Evolutionary conservation across 2,113 vertebrate species (phyloP), one percentile per base, ranked within the genome.

Genomic region (Neogale vison): DNA sequence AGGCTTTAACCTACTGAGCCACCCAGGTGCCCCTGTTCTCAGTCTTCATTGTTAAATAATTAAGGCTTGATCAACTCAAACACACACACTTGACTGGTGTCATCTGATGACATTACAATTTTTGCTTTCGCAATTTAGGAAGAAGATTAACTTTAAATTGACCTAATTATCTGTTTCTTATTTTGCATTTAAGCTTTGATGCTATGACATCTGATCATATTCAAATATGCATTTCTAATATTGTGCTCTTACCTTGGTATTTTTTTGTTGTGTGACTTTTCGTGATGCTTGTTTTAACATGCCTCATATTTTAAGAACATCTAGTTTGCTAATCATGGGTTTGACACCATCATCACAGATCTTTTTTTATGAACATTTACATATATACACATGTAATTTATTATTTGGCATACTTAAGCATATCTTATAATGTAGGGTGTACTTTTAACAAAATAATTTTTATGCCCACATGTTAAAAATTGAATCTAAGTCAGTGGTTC

Each of bases 91-190:
- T 87, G 45, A 89, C 63, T 55, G 39, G 29, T 63, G 29, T 83
- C 67, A 83, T 92, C 29, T 83, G 59, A 77, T 90, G 45, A 65
- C 57, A 95, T 45, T 95, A 52, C 8, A 90, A 18, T 83, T 90
- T 92, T 96, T 91, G 45, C 39, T 88, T 83, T 88, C 85, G 80
- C 45, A 93, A 67, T 80, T 96, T 94, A 88, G 24, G 29, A 87
- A 84, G 92, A 47, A 82, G 76, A 90, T 84, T 63, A 96, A 94
- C 80, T 14, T 79, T 57, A 84, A 94, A 59, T 65, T 96, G 15
- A 90, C 63, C 11, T 67, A 94, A 74, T 96, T 50, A 76, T 86
- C n/a, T 91, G 20, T 39, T 95, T 89, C 39, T 93, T 47, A 45
- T 55, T 93, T 93, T 86, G 7, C 21, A 63, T 83, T 80, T 94